Percentiles rank a stretch among this genome's conserved stretches.
These are phyloP conservation scores for Selene dorsalis DNA, from an alignment of 2,797 vertebrate species.

Conservation along the genomic window DNA sequence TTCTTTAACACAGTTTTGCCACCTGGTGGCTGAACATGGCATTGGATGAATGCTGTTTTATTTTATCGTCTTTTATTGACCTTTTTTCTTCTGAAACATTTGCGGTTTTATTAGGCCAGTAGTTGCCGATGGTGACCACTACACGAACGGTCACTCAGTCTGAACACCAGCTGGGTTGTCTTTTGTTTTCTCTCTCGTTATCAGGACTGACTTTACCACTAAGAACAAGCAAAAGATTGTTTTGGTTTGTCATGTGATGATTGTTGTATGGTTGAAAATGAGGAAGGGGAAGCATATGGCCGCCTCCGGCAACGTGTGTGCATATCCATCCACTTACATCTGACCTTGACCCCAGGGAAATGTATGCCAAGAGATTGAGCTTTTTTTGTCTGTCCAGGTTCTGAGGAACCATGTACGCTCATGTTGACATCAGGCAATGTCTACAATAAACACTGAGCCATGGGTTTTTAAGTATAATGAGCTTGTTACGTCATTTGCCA, in stretches of 20 bases:
- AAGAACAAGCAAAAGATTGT: constrained; percentile 65
- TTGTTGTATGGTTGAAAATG: constrained; percentile 66
- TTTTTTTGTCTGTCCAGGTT: constrained; percentile 51
- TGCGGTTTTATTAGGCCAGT: constrained; percentile 69
- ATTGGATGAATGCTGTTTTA: constrained; percentile 69
- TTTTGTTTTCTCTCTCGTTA: constrained; percentile 43
- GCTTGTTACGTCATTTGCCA: constrained; percentile 28
- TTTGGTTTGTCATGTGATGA: constrained; percentile 63
- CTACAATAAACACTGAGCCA: constrained; percentile 65
- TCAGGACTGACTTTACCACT: constrained; percentile 59
- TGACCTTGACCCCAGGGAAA: constrained; percentile 65
- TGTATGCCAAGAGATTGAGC: constrained; percentile 59
- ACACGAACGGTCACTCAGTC: constrained; percentile 36
- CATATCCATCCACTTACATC: constrained; percentile 58
- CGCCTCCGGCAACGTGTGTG: constrained; percentile 42
- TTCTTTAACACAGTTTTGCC: constrained; percentile 70
- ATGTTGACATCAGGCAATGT: constrained; percentile 45
- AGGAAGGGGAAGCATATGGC: constrained; percentile 41
- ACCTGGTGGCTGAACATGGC: constrained; percentile 74
- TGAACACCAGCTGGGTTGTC: constrained; percentile 45
- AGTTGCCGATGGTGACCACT: constrained; percentile 57
- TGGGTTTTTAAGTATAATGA: constrained; percentile 33
- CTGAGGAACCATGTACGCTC: constrained; percentile 32
- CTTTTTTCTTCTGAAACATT: constrained; percentile 52
- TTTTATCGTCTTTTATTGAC: constrained; percentile 55